Evolutionary conservation across 2,888 invertebrate genomes (phyloP), one percentile per base, ranked within the genome.

Genomic region (Synanthedon vespiformis): DNA sequence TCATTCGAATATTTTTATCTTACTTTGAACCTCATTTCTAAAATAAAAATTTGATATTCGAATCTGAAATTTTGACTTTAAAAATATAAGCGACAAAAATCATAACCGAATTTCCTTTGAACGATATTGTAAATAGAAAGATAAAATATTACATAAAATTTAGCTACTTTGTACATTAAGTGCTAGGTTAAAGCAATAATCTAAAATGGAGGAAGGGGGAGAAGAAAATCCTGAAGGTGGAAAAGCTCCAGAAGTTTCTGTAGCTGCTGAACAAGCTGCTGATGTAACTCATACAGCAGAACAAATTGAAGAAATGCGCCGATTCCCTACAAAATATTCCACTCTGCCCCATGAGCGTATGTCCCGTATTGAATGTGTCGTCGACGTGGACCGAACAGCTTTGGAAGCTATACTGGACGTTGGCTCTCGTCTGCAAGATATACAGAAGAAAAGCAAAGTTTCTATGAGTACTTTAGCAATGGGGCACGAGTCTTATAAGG

Each of bases 401-500:
- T 64, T 87, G 40, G 82, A 83, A 61, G 80, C 77, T 4, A 86
- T 87, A 53, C 69, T 87, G 1, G 85, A 87, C 56, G 79, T 84
- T 59, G 72, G 82, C 57, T 67, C 74, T 34, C 75, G 84, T 51
- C 57, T 86, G 44, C 68, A 75, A 54, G 75, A 75, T 50, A 78
- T 84, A 53, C 84, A 84, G 57, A 79, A 63, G 60, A 84, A 73
- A 58, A 84, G 82, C 58, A 77, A 66, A 70, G 57, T 76, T 1
- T 85, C 86, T n/a, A 77, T 80, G 77, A 83, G 82, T 62, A 75
- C 80, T 40, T 63, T 86, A 58, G 77, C 72, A 6, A 63, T 83
- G 57, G 82, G 65, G 48, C 84, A 85, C 57, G 87, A 87, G 60
- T 75, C 82, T 54, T 87, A 87, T 65, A 87, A 82, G 77, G 87